A percentile compares a stretch with the other conserved stretches of the same genome.
These are phyloP conservation scores for Phocoena sinus DNA, from an alignment of 2,113 vertebrate genomes.

Conservation along the genomic window DNA sequence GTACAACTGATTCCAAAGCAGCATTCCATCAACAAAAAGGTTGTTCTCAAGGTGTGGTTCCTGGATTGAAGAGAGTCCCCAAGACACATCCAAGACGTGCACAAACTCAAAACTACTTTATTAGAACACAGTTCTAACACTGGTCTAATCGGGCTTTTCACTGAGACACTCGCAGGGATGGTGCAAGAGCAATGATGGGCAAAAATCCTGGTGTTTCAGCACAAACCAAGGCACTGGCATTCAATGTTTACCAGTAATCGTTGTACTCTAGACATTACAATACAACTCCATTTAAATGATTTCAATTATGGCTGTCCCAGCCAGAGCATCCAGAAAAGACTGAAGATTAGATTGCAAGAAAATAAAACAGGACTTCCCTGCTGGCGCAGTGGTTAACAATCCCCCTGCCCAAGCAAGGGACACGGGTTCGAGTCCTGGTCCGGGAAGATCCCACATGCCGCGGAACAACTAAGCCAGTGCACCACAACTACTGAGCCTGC, in stretches of 20 bases:
- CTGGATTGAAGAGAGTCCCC: background rate
- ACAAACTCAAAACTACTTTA: background rate
- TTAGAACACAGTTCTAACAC: background rate
- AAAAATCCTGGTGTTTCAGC: background rate
- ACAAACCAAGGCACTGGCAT: background rate
- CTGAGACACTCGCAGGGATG: background rate
- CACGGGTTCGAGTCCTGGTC: too few species aligned
- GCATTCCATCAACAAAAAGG: background rate
- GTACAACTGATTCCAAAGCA: background rate
- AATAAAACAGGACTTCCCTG: background rate
- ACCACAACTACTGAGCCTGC: too few species aligned
- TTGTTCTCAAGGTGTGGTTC: background rate
- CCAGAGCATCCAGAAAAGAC: background rate
- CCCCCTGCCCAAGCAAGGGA: too few species aligned
- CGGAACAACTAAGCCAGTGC: too few species aligned
- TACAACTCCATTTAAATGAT: background rate
- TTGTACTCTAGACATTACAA: background rate
- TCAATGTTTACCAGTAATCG: background rate
- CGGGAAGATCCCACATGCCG: too few species aligned
- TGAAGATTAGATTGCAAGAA: background rate
- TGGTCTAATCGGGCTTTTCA: background rate
- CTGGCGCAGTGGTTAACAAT: too few species aligned
- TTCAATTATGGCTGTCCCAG: background rate
- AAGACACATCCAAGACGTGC: background rate
- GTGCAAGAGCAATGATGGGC: background rate